A percentile compares a stretch with the other conserved stretches of the same genome.
These are phyloP conservation scores for Corythoichthys haematopterus DNA, from an alignment of 2,113 vertebrate genomes.

Conservation along the genomic window DNA sequence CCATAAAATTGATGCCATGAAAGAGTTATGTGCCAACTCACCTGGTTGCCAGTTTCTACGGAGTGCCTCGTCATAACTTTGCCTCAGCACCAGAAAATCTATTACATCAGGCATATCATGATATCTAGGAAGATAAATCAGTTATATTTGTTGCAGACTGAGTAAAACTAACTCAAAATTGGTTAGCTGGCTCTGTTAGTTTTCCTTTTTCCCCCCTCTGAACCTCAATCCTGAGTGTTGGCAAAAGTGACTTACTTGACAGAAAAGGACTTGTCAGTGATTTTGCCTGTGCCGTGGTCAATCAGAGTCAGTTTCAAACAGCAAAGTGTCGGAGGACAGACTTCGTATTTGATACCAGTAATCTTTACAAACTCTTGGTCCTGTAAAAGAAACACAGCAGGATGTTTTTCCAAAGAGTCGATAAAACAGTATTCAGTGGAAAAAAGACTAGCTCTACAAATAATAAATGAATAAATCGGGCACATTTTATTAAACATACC, in stretches of 20 bases:
- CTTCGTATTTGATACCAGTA: constrained; percentile 91
- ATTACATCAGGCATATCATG: constrained; percentile 99
- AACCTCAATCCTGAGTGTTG: neutral
- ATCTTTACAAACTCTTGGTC: constrained; percentile 99
- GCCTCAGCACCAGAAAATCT: constrained; percentile 92
- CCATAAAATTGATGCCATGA: neutral
- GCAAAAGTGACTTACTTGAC: constrained; percentile 79
- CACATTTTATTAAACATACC: neutral
- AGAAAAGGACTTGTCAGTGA: constrained; percentile 87
- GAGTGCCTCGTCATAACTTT: constrained; percentile 89
- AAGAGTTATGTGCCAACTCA: constrained; percentile 53
- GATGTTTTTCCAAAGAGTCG: neutral
- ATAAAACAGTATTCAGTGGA: neutral
- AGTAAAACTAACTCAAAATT: neutral
- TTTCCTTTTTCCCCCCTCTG: neutral
- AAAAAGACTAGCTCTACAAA: too few relatives aligned
- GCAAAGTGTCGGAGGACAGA: constrained; percentile 91
- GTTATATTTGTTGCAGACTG: neutral
- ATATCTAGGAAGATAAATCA: constrained; percentile 72
- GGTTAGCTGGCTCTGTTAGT: neutral
- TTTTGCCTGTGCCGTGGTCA: constrained; percentile 84
- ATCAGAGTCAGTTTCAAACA: constrained; percentile 93
- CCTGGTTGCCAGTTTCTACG: constrained; percentile 87
- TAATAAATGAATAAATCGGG: neutral
- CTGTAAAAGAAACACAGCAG: constrained; percentile 57